Evolutionary conservation across 1,140 invertebrate species (phyloP).

Genomic region (Rhysida immarginata): DNA sequence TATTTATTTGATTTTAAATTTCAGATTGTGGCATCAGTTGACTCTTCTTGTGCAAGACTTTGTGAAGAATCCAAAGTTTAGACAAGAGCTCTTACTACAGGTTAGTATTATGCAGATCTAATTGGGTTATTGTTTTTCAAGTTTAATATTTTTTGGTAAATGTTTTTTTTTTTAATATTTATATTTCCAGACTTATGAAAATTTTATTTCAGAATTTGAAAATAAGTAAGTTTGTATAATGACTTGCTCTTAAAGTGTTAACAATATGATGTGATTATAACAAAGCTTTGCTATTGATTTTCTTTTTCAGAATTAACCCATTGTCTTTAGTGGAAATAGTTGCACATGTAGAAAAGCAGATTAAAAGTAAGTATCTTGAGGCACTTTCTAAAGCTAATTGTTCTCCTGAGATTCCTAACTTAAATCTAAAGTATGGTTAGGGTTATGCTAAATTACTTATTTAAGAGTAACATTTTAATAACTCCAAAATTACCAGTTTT

Average conservation of each 20-base stretch:
- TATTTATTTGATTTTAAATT: slow-evolving; percentile 23
- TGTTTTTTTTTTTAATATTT: slow-evolving; percentile 13
- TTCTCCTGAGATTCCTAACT: no score
- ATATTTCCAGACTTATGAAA: slow-evolving; percentile 64
- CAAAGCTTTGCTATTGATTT: slow-evolving; percentile 2
- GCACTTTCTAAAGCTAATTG: no score
- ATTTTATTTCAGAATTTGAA: slow-evolving; percentile 85
- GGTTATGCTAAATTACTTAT: no score
- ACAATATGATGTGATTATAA: background rate
- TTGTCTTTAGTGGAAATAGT: slow-evolving; percentile 50
- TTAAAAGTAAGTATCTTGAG: background rate
- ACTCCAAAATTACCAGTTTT: no score
- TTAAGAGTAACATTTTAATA: no score
- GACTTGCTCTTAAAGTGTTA: background rate
- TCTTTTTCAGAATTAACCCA: slow-evolving; percentile 64
- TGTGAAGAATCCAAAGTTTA: slow-evolving; percentile 59
- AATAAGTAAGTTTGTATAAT: slow-evolving; percentile 54
- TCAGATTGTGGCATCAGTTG: slow-evolving; percentile 89
- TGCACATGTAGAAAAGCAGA: background rate
- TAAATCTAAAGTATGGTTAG: no score
- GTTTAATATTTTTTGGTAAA: background rate
- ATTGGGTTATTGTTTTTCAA: background rate
- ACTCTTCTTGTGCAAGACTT: slow-evolving; percentile 70
- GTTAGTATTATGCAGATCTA: no score
- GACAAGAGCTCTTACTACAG: no score